Base-by-base conservation (phyloP, 2,797 vertebrate genomes). In the Garrulus glandarius region DNA sequence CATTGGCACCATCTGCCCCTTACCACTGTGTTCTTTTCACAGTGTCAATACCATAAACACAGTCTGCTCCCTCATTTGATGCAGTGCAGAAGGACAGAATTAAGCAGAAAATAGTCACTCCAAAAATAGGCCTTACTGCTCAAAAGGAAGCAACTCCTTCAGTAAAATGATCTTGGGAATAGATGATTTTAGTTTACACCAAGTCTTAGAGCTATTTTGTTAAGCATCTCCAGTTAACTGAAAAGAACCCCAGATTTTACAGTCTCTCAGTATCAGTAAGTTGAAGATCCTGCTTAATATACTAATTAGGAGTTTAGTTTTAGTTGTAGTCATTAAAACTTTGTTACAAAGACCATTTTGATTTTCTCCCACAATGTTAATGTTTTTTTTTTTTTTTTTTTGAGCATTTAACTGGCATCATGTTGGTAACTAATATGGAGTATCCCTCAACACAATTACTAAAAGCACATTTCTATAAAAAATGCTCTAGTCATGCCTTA, bases 41-140 rank as follows among this genome's bases (percentile, higher is more conserved):
- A 85, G 92, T 87, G 68, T 93, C 93, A 94, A 76, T 93, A 84
- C 80, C 81, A 89, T 83, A 96, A 96, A 97, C 96, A 97, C 89
- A 96, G 92, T 84, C 94, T 97, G 95, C 89, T 94, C 63, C 60
- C 39, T 92, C 87, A 65, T 89, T 93, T 88, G 87, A 94, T 81
- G 77, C 56, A 70, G 32, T 37, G 68, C 63, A 50, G 65, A 81
- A 93, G 64, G 81, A 81, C 27, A 56, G 69, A 85, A 95, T 84
- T 74, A 95, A 70, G 69, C 72, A 92, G 79, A 95, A 95, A 93
- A 94, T 7, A 94, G 67, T 86, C 57, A 70, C 16, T 76, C 87
- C 59, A 84, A 92, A 96, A 92, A 95, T 90, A 96, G 82, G 32
- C 6, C 50, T 75, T 36, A 49, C 61, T 72, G 75, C 80, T 87